phyloP scores from a whole-genome alignment of 2,797 vertebrate genomes.

The Alcedo atthis region DNA sequence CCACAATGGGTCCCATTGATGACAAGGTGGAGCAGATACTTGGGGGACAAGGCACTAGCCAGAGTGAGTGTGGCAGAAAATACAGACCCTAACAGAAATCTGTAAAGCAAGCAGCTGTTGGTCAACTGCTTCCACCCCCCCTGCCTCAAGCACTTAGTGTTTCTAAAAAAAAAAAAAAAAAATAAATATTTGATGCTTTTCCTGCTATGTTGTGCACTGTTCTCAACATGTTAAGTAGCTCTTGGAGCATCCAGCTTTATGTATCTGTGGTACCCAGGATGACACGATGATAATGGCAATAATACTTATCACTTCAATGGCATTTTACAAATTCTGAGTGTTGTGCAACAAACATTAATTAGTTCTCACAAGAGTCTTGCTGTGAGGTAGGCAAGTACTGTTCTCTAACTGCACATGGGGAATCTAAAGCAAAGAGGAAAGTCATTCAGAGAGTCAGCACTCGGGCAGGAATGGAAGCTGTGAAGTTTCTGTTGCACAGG shows the following conservation, averaged over 20 bases:
- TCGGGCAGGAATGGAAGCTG: neutral
- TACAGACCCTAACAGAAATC: neutral
- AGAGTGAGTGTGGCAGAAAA: neutral
- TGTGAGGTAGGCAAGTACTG: constrained; percentile 50
- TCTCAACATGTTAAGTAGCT: neutral
- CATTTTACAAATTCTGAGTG: constrained; percentile 49
- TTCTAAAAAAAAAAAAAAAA: neutral
- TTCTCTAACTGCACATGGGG: neutral
- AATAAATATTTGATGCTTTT: neutral
- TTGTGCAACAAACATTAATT: constrained; percentile 68
- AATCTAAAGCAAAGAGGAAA: constrained; percentile 12
- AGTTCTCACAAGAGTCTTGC: constrained; percentile 52
- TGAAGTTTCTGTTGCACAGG: neutral
- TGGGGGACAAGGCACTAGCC: neutral
- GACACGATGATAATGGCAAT: constrained; percentile 22
- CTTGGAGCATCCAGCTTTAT: neutral
- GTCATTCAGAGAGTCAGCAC: neutral
- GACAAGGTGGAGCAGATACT: neutral
- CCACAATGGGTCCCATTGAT: neutral
- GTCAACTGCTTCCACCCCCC: neutral
- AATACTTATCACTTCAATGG: constrained; percentile 54
- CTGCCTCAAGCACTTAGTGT: neutral
- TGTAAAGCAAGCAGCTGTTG: neutral
- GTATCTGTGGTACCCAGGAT: constrained; percentile 6
- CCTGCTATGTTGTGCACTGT: neutral